phyloP scores from a whole-genome alignment of 2,888 invertebrate species.

The Hypomecis atomaria region DNA sequence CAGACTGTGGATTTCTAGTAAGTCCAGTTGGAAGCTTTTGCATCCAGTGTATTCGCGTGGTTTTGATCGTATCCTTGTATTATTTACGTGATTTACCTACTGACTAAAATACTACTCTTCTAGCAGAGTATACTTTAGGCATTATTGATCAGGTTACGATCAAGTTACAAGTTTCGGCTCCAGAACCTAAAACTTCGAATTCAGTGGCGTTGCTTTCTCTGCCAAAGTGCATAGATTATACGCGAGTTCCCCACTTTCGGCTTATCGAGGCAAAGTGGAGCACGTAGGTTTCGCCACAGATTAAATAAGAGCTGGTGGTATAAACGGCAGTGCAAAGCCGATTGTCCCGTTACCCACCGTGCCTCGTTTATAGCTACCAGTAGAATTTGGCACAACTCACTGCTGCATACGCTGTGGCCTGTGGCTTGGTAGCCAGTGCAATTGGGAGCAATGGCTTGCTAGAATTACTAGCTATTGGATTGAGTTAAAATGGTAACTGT shows the following conservation, averaged over 20 bases:
- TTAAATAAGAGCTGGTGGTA: slow-evolving; percentile 23
- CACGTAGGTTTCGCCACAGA: slow-evolving; percentile 17
- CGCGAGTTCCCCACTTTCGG: slow-evolving; percentile 9
- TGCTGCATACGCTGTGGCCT: slow-evolving; percentile 25
- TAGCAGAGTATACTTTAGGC: too few species aligned
- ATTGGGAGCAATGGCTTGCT: slow-evolving; percentile 23
- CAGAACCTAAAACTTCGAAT: not conserved
- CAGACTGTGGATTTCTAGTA: too few species aligned
- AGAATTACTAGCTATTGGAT: slow-evolving; percentile 5
- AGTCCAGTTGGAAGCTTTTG: too few species aligned
- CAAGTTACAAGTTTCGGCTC: too few species aligned
- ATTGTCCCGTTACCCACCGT: slow-evolving; percentile 45
- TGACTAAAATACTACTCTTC: too few species aligned
- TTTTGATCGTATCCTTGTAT: too few species aligned
- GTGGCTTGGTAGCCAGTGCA: slow-evolving; percentile 17
- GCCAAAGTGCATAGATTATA: slow-evolving; percentile 12
- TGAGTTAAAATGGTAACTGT: not conserved
- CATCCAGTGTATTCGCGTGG: too few species aligned
- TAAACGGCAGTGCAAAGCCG: slow-evolving; percentile 36
- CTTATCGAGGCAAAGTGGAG: slow-evolving; percentile 22
- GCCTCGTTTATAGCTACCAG: slow-evolving; percentile 42
- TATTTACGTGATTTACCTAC: too few species aligned
- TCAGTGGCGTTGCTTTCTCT: slow-evolving; percentile 9
- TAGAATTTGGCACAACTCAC: slow-evolving; percentile 40
- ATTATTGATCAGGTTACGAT: too few species aligned